A percentile compares a stretch with the other conserved stretches of the same genome.
These are phyloP conservation scores for Theonella swinhoei DNA, from an alignment of 37 sponge, comb jelly and placozoan species.

Conservation along the genomic window DNA sequence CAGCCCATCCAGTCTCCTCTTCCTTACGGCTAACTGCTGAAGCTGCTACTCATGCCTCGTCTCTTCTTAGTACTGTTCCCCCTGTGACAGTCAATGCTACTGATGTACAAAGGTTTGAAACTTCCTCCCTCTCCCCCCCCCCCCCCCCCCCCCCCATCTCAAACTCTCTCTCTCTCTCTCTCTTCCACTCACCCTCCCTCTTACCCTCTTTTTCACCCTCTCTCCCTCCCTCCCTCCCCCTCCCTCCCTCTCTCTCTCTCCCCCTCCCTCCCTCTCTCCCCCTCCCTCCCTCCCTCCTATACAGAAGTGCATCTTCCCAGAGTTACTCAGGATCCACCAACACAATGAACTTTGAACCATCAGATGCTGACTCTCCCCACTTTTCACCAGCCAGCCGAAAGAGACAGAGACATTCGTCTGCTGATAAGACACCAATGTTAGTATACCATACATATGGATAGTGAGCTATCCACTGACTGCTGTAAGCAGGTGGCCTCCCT, in stretches of 20 bases:
- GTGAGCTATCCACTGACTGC: no score
- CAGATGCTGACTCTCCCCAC: not conserved
- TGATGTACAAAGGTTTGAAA: not conserved
- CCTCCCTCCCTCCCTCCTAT: not conserved
- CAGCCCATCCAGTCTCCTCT: not conserved
- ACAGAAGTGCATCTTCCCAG: not conserved
- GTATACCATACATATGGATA: no score
- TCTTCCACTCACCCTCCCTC: not conserved
- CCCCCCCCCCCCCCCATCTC: constrained; percentile 2
- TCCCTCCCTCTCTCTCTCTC: not conserved
- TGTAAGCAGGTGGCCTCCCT: no score
- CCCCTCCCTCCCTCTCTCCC: not conserved
- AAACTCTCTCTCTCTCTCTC: not conserved
- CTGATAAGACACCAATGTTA: no score
- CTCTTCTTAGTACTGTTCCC: not conserved
- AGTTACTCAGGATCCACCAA: not conserved
- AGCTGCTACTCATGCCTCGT: not conserved
- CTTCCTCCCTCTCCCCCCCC: constrained; percentile 14
- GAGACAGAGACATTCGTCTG: no score
- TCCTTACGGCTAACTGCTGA: not conserved
- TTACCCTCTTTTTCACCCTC: not conserved
- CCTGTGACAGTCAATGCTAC: no score
- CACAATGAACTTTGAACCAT: not conserved
- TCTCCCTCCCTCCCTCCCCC: not conserved
- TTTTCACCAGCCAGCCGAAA: not conserved